Evolutionary conservation across 2,113 vertebrate genomes (phyloP).

Genomic region (Cervus canadensis): DNA sequence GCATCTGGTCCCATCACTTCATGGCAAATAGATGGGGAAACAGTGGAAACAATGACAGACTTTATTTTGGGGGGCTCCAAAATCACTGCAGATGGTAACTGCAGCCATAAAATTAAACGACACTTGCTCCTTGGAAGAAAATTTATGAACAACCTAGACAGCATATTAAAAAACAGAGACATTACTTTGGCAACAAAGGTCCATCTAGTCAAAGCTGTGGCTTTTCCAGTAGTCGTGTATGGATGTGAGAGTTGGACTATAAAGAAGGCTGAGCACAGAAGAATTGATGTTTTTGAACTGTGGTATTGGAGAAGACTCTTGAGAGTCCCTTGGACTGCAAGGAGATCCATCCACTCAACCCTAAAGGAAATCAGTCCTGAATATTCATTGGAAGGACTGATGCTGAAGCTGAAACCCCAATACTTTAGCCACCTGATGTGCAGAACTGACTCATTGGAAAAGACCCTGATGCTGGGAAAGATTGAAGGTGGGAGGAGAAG

Average conservation of each 20-base stretch:
- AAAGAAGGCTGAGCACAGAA: fast-evolving
- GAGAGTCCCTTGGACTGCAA: not conserved
- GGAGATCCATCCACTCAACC: not conserved
- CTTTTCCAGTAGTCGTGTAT: not conserved
- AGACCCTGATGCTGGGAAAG: not conserved
- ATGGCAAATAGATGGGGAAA: not conserved
- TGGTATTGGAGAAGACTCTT: not conserved
- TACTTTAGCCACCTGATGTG: not conserved
- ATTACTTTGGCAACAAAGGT: not conserved
- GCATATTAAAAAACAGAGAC: not conserved
- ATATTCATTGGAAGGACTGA: not conserved
- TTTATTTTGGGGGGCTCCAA: not conserved
- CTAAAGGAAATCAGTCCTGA: not conserved
- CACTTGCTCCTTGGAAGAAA: not conserved
- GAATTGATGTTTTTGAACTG: not conserved
- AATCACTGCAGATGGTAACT: not conserved
- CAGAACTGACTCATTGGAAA: not conserved
- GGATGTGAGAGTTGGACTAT: not conserved
- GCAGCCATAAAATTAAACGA: not conserved
- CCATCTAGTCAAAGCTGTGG: not conserved
- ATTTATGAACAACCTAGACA: not conserved
- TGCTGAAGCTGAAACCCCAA: not conserved
- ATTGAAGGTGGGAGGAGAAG: not conserved
- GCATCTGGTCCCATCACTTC: not conserved
- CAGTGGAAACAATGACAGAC: not conserved